These are phyloP conservation scores for Hoplostethus mediterraneus DNA, from an alignment of 2,797 vertebrate genomes.

Conservation along the genomic window DNA sequence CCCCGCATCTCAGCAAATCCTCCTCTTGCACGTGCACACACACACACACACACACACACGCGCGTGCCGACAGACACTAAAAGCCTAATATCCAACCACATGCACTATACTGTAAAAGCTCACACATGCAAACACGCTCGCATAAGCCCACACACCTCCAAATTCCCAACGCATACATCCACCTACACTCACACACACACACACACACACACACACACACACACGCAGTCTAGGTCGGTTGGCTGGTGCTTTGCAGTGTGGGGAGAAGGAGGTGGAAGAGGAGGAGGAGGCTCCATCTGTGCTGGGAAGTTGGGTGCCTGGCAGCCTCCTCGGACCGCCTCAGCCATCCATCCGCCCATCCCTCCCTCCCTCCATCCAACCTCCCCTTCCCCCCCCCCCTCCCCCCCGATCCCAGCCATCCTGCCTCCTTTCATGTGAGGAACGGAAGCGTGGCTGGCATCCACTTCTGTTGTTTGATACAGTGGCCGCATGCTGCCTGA, in stretches of 20 bases:
- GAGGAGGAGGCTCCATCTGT: constrained; percentile 87
- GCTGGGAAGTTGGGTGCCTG: constrained; percentile 81
- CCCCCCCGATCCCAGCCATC: constrained; percentile 8
- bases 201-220: constrained; percentile 7
- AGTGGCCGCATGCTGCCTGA: constrained; percentile 66
- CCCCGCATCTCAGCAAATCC: constrained; percentile 44
- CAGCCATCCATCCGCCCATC: constrained; percentile 59
- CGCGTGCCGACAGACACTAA: background rate
- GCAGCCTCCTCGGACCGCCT: constrained; percentile 74
- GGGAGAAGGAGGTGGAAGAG: constrained; percentile 60
- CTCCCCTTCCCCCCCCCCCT: background rate
- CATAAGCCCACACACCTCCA: constrained; percentile 24
- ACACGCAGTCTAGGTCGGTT: constrained; percentile 38
- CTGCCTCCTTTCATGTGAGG: constrained; percentile 62
- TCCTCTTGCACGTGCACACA: constrained; percentile 6
- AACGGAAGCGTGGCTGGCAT: constrained; percentile 68
- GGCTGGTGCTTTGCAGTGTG: constrained; percentile 47
- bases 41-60: constrained; percentile 25
- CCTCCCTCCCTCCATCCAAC: constrained; percentile 25
- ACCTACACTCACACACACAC: constrained; percentile 19
- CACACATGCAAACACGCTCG: background rate
- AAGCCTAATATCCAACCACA: background rate
- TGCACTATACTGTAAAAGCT: background rate
- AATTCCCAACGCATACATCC: constrained; percentile 49
- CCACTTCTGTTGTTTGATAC: constrained; percentile 72